phyloP scores from a whole-genome alignment of 1,140 invertebrate species.

The Lanistes nyassanus region DNA sequence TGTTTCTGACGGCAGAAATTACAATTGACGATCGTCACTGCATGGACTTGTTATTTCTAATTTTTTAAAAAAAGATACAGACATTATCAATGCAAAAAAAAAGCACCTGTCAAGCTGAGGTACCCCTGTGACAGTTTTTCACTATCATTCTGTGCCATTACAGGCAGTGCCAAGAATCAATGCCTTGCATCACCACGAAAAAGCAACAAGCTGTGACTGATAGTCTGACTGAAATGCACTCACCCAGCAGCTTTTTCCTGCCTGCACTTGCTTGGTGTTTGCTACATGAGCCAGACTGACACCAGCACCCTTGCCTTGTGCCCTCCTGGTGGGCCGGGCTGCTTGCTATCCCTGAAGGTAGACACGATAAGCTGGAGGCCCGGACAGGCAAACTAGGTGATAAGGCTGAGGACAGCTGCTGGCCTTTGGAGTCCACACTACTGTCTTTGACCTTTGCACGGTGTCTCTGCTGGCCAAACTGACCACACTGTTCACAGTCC shows the following conservation, averaged over 20 bases:
- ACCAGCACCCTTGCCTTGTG: constrained; percentile 7
- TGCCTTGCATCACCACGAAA: too few relatives aligned
- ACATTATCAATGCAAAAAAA: too few relatives aligned
- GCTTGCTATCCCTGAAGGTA: neutral
- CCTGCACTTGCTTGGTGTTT: constrained; percentile 12
- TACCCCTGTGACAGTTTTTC: too few relatives aligned
- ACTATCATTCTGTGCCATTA: too few relatives aligned
- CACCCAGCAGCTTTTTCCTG: neutral
- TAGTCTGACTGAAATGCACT: too few relatives aligned
- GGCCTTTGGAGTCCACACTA: constrained; percentile 14
- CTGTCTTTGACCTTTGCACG: neutral
- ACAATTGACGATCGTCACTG: too few relatives aligned
- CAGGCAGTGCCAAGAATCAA: too few relatives aligned
- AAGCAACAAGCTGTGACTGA: too few relatives aligned
- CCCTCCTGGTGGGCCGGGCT: neutral
- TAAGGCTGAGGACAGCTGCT: constrained; percentile 7
- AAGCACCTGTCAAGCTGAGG: too few relatives aligned
- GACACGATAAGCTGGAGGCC: constrained; percentile 14
- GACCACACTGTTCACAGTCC: neutral
- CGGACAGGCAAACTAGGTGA: neutral
- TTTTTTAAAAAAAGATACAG: too few relatives aligned
- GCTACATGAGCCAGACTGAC: constrained; percentile 10
- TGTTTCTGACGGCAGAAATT: too few relatives aligned
- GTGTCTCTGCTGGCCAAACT: constrained; percentile 13
- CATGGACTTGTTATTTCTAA: too few relatives aligned